Evolutionary conservation across 2,888 invertebrate genomes (phyloP), one percentile per base, ranked within the genome.

Genomic region (Atherix ibis): DNA sequence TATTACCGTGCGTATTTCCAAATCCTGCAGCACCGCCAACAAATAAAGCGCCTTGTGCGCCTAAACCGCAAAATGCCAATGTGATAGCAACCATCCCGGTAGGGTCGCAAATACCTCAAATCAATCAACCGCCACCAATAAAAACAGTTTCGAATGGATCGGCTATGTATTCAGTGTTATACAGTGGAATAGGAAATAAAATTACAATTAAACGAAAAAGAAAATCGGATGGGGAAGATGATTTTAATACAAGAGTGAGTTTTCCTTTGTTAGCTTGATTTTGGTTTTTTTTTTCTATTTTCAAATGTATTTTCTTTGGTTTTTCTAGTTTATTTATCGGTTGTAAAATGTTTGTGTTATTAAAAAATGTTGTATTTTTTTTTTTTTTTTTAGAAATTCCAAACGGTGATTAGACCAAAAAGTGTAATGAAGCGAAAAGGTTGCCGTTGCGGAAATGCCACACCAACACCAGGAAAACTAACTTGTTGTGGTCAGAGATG

Each of bases 401-500:
- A 26, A 30, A 39, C 46, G 44, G 42, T 45, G 38, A 37, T 31
- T 14, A 34, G 19, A 15, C 39, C 27, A 34, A 35, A 35, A 34
- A 30, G 34, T 13, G 12, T 43, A 27, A 58, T 61, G 42, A 70
- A 76, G 48, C 68, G 76, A 46, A 73, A 74, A 61, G 84, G 85
- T 10, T 92, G 91, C 54, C 70, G 89, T 39, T 92, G 92, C 64
- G 91, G 91, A 4, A 84, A 85, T 60, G 84, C 88, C 1, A 85
- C 89, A 0, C 74, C 83, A 2, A 79, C 79, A 13, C 88, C 89
- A 1, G 88, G 88, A 4, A 88, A 85, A 55, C 61, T 89, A 27
- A 91, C 91, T 0, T 94, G 92, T 53, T 88, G 91, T 51, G 91
- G 91, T 0, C 89, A 89, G 54, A 66, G 92, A 41, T 94, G 92